These are phyloP conservation scores for Aurelia coerulea DNA, from an alignment of 30 jellyfish, hydroid and myxozoan species.

Conservation along the genomic window DNA sequence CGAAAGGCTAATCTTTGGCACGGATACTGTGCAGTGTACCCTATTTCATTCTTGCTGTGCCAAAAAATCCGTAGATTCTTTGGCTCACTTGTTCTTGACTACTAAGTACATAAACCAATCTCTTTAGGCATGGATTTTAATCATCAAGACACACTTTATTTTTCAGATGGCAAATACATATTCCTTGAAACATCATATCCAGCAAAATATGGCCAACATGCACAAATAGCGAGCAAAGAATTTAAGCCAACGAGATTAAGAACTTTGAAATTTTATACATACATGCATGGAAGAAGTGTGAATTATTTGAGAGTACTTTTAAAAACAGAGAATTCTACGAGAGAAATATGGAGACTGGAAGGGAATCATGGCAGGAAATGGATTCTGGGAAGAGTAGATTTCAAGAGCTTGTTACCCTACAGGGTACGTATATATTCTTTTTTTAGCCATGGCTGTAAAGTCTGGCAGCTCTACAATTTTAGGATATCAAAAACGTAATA, in stretches of 20 bases:
- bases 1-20: no score
- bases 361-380: constrained; percentile 67
- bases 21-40: no score
- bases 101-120: background rate
- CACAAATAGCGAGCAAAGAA: constrained; percentile 37
- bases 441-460: no score
- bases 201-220: constrained; percentile 61
- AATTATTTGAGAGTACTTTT: constrained; percentile 38
- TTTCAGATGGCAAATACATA: constrained; percentile 63
- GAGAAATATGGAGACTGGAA: constrained; percentile 57
- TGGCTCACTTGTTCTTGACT: no score
- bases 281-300: constrained; percentile 65
- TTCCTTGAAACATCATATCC: constrained; percentile 62
- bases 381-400: constrained; percentile 62
- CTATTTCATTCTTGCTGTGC: no score
- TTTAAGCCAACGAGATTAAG: constrained; percentile 41
- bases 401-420: constrained; percentile 47
- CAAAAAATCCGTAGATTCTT: no score
- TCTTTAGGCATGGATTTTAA: background rate
- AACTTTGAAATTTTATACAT: constrained; percentile 40
- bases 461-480: no score
- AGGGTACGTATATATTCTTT: background rate
- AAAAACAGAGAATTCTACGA: constrained; percentile 31
- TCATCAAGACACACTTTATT: background rate
- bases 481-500: no score